phyloP scores from a whole-genome alignment of 2,113 vertebrate genomes.

The Acrocephalus kingi region DNA sequence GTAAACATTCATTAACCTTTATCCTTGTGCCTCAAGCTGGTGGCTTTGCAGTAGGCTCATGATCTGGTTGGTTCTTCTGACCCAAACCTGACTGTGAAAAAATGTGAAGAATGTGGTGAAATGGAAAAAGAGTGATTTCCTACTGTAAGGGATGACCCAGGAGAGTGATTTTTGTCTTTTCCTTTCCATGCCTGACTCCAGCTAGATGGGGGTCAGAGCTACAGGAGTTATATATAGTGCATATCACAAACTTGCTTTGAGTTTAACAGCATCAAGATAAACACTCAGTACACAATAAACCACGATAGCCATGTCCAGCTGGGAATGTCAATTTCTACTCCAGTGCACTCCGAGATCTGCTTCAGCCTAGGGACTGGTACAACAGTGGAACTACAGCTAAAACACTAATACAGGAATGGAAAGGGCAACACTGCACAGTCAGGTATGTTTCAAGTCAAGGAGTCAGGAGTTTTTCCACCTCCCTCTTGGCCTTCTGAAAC shows the following conservation, averaged over 20 bases:
- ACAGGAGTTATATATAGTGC: background rate
- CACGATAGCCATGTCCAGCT: background rate
- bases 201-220: background rate
- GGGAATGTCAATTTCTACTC: background rate
- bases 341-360: background rate
- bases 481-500: background rate
- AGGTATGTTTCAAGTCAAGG: background rate
- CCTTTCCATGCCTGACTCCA: background rate
- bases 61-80: background rate
- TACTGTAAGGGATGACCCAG: background rate
- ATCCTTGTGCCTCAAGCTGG: background rate
- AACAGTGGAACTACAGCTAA: background rate
- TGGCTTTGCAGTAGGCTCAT: background rate
- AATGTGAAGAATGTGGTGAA: background rate
- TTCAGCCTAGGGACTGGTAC: background rate
- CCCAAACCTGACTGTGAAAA: background rate
- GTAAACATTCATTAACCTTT: background rate
- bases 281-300: background rate
- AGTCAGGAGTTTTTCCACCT: background rate
- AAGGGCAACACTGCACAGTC: background rate
- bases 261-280: background rate
- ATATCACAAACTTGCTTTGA: background rate
- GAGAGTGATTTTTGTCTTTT: background rate
- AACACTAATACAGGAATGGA: background rate
- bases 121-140: background rate